Conservation (phyloP, 2,888 invertebrate species). For the Microchrysa polita region DNA sequence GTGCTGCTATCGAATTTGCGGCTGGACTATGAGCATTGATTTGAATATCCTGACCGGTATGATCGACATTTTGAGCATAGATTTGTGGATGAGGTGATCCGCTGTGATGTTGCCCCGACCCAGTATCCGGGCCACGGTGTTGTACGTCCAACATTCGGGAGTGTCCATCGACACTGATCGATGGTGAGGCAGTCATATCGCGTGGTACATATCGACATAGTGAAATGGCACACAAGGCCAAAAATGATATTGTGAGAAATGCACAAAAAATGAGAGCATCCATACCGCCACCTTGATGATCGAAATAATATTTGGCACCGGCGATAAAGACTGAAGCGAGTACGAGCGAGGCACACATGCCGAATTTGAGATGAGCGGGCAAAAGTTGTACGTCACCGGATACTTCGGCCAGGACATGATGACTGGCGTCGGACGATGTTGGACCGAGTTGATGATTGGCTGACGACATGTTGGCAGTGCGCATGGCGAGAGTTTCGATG, state of each 20-base stretch:
- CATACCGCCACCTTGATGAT: constrained; percentile 70
- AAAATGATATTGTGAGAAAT: constrained; percentile 71
- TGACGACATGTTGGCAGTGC: constrained; percentile 47
- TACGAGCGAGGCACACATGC: constrained; percentile 77
- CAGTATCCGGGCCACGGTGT: constrained; percentile 24
- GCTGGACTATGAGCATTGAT: constrained; percentile 36
- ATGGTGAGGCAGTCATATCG: constrained; percentile 60
- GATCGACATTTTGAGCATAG: constrained; percentile 45
- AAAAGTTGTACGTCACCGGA: constrained; percentile 62
- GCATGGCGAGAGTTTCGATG: constrained; percentile 51
- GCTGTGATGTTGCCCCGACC: constrained; percentile 43
- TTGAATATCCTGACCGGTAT: constrained; percentile 34
- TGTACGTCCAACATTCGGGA: constrained; percentile 46
- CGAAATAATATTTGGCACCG: constrained; percentile 78
- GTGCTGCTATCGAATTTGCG: constrained; percentile 55
- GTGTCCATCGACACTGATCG: constrained; percentile 58
- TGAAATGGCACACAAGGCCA: constrained; percentile 72
- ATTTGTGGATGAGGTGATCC: constrained; percentile 38
- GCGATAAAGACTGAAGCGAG: constrained; percentile 76
- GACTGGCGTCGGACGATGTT: not conserved
- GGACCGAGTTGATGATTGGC: constrained; percentile 19
- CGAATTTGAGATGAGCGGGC: constrained; percentile 73
- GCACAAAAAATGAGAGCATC: constrained; percentile 73
- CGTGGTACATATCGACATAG: constrained; percentile 67
- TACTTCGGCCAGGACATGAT: constrained; percentile 38